Base-by-base conservation (phyloP, 2,888 invertebrate genomes). In the Griposia aprilina region DNA sequence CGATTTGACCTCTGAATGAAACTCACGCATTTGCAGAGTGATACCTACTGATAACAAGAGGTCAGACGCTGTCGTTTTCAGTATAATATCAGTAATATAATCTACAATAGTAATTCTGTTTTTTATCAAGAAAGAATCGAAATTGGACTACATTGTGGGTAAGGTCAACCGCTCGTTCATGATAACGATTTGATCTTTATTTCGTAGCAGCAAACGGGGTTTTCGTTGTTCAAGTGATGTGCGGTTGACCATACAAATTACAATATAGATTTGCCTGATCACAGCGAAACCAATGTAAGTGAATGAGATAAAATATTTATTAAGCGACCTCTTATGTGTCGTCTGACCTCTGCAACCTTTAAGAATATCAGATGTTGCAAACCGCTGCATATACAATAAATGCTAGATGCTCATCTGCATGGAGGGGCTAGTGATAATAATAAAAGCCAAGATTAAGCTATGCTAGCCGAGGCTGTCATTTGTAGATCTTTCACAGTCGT, bases 351-450 rank as follows among this genome's bases (percentile, higher is more conserved):
- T n/a, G 11, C 15, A 30, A 62, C 48, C 36, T 82, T 76, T 76
- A 45, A 15, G 20, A 57, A 63, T 62, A 82, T 26, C 48, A 26
- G 76, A 48, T 76, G 11, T 78, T 82, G 77, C 82, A 50, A 82
- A 62, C 48, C 0, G 10, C 48, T 76, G 77, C 80, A 50, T 77
- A 41, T 2, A 45, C 50, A 77, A 77, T 59, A 30, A 80, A 69
- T 52, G 41, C 26, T 80, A 80, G 10, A 13, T 55, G 15, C 10
- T 45, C 23, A 76, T 79, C 23, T 57, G 36, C 68, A 41, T 45
- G 45, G 45, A 45, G 45, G 10, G 45, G 45, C 45, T n/a, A n/a
- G n/a, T n/a, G n/a, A n/a, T n/a, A n/a, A n/a, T n/a, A n/a, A n/a
- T n/a, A n/a, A n/a, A n/a, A n/a, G n/a, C 6, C 3, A 0, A 8